These are phyloP conservation scores for Wasmannia auropunctata DNA, from an alignment of 1,140 invertebrate species.

Conservation along the genomic window DNA sequence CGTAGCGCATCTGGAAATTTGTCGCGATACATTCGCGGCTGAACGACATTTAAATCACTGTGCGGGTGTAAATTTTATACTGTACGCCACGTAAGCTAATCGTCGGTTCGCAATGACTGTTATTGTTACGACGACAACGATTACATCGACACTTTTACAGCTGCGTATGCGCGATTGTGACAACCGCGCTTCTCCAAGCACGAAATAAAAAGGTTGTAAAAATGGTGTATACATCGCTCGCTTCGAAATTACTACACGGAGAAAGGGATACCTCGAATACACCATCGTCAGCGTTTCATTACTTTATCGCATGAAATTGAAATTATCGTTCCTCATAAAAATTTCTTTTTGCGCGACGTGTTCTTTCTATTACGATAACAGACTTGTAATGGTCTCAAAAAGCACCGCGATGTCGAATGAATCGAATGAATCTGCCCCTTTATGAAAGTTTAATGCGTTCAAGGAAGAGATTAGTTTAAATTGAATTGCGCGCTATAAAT, in stretches of 20 bases:
- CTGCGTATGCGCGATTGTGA: constrained; percentile 34
- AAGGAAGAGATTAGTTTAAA: background rate
- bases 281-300: background rate
- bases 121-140: constrained; percentile 50
- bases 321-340: background rate
- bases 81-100: constrained; percentile 42
- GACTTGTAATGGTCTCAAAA: background rate
- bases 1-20: constrained; percentile 34
- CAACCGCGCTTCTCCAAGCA: constrained; percentile 42
- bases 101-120: constrained; percentile 44
- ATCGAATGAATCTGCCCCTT: background rate
- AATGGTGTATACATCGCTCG: background rate
- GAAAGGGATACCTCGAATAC: constrained; percentile 1
- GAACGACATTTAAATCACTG: constrained; percentile 59
- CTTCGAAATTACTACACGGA: constrained; percentile 15
- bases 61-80: constrained; percentile 58
- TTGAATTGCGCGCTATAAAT: background rate
- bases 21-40: background rate
- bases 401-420: background rate
- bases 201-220: constrained; percentile 60
- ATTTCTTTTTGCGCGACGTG: background rate
- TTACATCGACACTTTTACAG: constrained; percentile 63
- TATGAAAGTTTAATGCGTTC: background rate
- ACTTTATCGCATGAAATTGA: background rate
- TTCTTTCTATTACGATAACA: background rate